These are phyloP conservation scores for Amphiprion clarkii DNA, from an alignment of 2,797 vertebrate species.

Conservation along the genomic window DNA sequence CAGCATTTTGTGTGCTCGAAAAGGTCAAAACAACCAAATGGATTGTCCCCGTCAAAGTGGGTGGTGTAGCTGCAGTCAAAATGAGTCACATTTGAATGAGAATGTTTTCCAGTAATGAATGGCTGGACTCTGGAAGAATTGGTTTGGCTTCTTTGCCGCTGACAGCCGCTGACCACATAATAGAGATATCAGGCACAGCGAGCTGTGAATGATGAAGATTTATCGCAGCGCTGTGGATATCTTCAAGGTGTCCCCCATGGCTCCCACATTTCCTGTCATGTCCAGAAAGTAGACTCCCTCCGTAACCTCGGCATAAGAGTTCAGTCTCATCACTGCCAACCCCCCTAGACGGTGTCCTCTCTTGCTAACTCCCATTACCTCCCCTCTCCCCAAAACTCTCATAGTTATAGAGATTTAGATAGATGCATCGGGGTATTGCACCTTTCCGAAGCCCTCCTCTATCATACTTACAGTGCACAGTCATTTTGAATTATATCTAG, in stretches of 20 bases:
- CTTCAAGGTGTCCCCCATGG: slow-evolving; percentile 51
- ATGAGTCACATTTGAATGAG: slow-evolving; percentile 40
- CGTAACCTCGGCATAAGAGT: slow-evolving; percentile 60
- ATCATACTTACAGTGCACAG: slow-evolving; percentile 47
- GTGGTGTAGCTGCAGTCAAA: slow-evolving; percentile 51
- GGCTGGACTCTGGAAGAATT: slow-evolving; percentile 39
- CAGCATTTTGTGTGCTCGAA: slow-evolving; percentile 11
- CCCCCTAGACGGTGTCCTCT: slow-evolving; percentile 42
- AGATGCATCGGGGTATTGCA: slow-evolving; percentile 53
- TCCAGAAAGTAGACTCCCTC: slow-evolving; percentile 62
- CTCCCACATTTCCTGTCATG: slow-evolving; percentile 59
- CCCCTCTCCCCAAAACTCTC: slow-evolving; percentile 22
- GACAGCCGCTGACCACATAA: slow-evolving; percentile 56
- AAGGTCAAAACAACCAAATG: slow-evolving; percentile 42
- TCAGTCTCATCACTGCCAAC: slow-evolving; percentile 63
- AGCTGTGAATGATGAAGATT: slow-evolving; percentile 72
- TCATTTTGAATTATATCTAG: slow-evolving; percentile 61
- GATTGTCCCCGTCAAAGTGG: slow-evolving; percentile 53
- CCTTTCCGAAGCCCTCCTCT: slow-evolving; percentile 52
- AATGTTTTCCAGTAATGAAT: slow-evolving; percentile 47
- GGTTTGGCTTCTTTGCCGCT: slow-evolving; percentile 50
- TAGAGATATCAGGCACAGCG: slow-evolving; percentile 67
- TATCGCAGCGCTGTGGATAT: slow-evolving; percentile 52
- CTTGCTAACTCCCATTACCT: slow-evolving; percentile 40
- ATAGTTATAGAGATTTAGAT: slow-evolving; percentile 59